Base-by-base conservation (phyloP, 2,888 invertebrate species). In the Pseudeuparius sepicola region DNA sequence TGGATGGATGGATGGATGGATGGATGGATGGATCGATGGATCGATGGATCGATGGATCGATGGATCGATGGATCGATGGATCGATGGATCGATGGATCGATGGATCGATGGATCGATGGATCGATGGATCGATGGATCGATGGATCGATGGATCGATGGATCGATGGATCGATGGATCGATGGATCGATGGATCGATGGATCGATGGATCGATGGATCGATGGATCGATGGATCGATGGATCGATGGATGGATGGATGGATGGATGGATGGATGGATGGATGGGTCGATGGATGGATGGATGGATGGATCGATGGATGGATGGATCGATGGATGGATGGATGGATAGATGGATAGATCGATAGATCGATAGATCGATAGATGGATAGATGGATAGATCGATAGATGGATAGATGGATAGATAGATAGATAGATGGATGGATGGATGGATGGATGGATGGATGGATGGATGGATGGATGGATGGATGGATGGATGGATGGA, bases 1-100 rank as follows among this genome's bases (percentile, higher is more conserved):
- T 20, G 20, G 20, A 20, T 20, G 20, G 20, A 20, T 20, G 20
- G 20, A 20, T 20, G 20, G 20, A 20, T 20, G 20, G 20, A 20
- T 20, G 20, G 20, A 20, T 20, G 20, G 20, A 20, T 20, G 20
- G 20, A 20, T 20, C 7, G 20, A 20, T 20, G 20, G 20, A 20
- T 20, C 7, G 20, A 20, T 20, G 20, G 20, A 20, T 20, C 7
- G 20, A 20, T 20, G 20, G 20, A 20, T 20, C 7, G 20, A 20
- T 20, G 20, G 20, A 20, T 20, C 7, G 20, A 20, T 20, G 20
- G 20, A 20, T 20, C 7, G 20, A 20, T 20, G 20, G 20, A 20
- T 20, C 7, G 20, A 20, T 20, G 20, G 20, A 20, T 20, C 7
- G 20, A 20, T 20, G 20, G 20, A 20, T 20, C 7, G 20, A 20